Evolutionary conservation across 2,797 vertebrate genomes (phyloP).

Genomic region (Melanotaenia parkinsoni): DNA sequence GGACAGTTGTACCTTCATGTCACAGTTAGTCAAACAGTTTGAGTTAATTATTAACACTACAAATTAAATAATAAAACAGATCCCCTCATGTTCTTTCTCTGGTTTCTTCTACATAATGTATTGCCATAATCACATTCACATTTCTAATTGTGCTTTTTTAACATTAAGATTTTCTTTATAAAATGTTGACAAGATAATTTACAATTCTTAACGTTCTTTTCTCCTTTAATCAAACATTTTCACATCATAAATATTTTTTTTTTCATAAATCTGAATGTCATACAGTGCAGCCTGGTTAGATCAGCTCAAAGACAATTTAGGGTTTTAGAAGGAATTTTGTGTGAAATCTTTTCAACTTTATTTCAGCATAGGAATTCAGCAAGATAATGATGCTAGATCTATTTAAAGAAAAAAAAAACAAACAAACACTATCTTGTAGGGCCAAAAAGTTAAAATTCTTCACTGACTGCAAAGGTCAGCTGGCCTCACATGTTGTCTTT

Average conservation of each 20-base stretch:
- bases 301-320: slow-evolving; percentile 23
- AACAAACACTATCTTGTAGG: background rate
- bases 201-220: slow-evolving; percentile 59
- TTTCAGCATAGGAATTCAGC: background rate
- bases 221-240: slow-evolving; percentile 54
- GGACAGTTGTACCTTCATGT: slow-evolving; percentile 36
- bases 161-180: slow-evolving; percentile 63
- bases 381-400: background rate
- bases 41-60: slow-evolving; percentile 45
- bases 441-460: background rate
- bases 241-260: slow-evolving; percentile 72
- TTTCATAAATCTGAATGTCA: slow-evolving; percentile 43
- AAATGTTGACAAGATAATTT: slow-evolving; percentile 61
- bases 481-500: background rate
- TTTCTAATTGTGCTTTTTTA: slow-evolving; percentile 78
- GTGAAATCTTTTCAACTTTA: background rate
- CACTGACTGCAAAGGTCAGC: background rate
- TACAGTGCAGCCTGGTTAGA: slow-evolving; percentile 13
- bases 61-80: slow-evolving; percentile 56
- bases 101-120: slow-evolving; percentile 60
- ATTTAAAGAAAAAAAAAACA: background rate
- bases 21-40: slow-evolving; percentile 19
- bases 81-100: slow-evolving; percentile 38
- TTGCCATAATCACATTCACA: slow-evolving; percentile 74
- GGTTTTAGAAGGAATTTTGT: background rate